phyloP scores from a whole-genome alignment of 2,113 vertebrate genomes.

The Entosphenus tridentatus region DNA sequence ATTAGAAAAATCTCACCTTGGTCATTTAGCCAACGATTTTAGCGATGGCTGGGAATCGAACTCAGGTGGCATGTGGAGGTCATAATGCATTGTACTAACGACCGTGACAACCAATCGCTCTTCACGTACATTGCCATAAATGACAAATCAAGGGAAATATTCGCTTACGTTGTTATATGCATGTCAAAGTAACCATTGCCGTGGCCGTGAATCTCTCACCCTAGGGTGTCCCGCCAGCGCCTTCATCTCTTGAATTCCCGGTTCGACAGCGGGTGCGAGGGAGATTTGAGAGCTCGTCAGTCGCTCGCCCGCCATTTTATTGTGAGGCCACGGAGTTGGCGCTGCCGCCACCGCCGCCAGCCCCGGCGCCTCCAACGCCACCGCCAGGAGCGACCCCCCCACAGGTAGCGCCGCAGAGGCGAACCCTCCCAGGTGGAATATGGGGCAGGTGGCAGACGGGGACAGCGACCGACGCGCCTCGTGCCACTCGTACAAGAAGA shows the following conservation, averaged over 20 bases:
- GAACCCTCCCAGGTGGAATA: conserved; percentile 48
- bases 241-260: neutral
- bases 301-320: conserved; percentile 15
- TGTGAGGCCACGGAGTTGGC: conserved; percentile 16
- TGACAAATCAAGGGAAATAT: too few species aligned
- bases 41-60: too few species aligned
- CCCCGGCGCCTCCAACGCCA: conserved; percentile 41
- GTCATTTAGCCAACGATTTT: too few species aligned
- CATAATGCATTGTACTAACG: too few species aligned
- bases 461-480: conserved; percentile 43
- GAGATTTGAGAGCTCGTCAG: conserved; percentile 22
- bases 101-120: too few species aligned
- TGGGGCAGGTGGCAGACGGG: conserved; percentile 40
- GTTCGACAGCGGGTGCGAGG: conserved; percentile 19
- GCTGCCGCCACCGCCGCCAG: conserved; percentile 17
- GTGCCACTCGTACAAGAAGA: conserved; percentile 75
- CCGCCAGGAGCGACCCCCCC: conserved; percentile 32
- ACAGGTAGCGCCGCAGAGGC: conserved; percentile 48
- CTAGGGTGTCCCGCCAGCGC: too few species aligned
- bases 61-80: too few species aligned
- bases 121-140: too few species aligned
- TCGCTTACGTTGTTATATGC: too few species aligned
- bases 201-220: too few species aligned
- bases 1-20: too few species aligned
- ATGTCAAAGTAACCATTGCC: too few species aligned